Base-by-base conservation (phyloP, 2,888 invertebrate species). In the Lathronympha strigana region DNA sequence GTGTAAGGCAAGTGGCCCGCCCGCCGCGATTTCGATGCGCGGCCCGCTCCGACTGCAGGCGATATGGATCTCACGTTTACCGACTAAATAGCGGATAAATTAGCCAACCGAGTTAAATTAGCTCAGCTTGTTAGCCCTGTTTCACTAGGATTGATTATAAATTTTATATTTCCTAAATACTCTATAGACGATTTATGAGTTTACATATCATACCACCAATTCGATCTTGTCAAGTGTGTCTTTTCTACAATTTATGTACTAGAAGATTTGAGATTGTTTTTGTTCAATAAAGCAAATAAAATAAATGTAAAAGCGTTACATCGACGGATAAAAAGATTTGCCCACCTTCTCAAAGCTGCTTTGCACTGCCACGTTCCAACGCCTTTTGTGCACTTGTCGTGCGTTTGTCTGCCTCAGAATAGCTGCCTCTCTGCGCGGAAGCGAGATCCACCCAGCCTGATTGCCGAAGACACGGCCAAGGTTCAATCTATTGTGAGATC, bases 61-160 rank as follows among this genome's bases (percentile, higher is more conserved):
- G 90, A 90, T 90, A 90, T 84, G 83, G 80, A 90, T 90, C 89
- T 90, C 90, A 89, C 90, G 90, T 88, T 88, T 86, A 83, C 87
- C 81, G 79, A 84, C 87, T 88, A 90, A 90, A 88, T 89, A 87
- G 81, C 78, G 82, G 86, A 86, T 90, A 90, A 89, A 88, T 90
- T 87, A 88, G 87, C 84, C 84, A 82, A 86, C 86, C 74, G 80
- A 86, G 80, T 84, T 87, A 84, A 88, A 87, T 88, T 86, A 84
- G 83, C 83, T 75, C 69, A 75, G 76, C 78, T 76, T 73, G 76
- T 79, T 76, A 74, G 73, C 73, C 72, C 0, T 17, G n/a, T 38
- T 53, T 47, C 60, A 61, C 61, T 66, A 38, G 54, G 23, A 21
- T 23, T 17, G 21, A 40, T 54, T 54, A 61, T 47, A 43, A 49